Percentiles rank a stretch among this genome's conserved stretches.
Evolutionary conservation across 2,888 invertebrate genomes (phyloP).

Genomic region (Chrysodeixis includens): DNA sequence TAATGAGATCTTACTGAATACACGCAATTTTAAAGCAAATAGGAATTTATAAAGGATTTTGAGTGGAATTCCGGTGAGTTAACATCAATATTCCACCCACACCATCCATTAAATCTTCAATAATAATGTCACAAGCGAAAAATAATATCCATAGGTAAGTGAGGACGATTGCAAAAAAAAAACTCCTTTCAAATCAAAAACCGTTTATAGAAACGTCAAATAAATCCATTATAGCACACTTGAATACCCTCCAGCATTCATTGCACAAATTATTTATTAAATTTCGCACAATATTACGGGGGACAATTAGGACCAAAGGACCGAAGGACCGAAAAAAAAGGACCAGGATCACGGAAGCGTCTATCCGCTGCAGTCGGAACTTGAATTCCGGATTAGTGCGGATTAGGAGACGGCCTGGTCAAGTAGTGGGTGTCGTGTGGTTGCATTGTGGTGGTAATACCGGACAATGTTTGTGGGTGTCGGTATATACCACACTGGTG

Average conservation of each 20-base stretch:
- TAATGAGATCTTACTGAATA: neutral
- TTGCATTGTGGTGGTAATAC: conserved; percentile 35
- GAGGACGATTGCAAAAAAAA: neutral
- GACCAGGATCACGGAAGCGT: conserved; percentile 41
- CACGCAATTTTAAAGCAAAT: neutral
- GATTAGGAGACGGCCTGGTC: conserved; percentile 49
- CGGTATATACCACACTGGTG: conserved; percentile 59
- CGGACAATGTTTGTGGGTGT: conserved; percentile 68
- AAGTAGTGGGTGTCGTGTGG: conserved; percentile 30
- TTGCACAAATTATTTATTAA: conserved; percentile 43
- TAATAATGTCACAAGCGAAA: conserved; percentile 1
- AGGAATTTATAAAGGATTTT: neutral
- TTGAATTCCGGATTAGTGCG: conserved; percentile 59
- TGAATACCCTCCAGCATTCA: conserved; percentile 28
- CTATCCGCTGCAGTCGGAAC: conserved; percentile 51
- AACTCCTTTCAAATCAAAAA: conserved; percentile 10
- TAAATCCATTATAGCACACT: conserved; percentile 21
- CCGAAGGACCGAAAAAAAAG: conserved; percentile 20
- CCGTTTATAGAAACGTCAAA: conserved; percentile 12
- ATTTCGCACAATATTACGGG: conserved; percentile 13
- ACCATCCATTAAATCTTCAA: conserved; percentile 2
- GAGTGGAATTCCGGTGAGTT: neutral
- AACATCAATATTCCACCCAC: neutral
- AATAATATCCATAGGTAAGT: neutral
- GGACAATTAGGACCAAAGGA: conserved; percentile 6